Percentiles rank a stretch among this genome's conserved stretches.
Conservation (phyloP, 2,888 invertebrate species). For the Drosophila ustulata region DNA sequence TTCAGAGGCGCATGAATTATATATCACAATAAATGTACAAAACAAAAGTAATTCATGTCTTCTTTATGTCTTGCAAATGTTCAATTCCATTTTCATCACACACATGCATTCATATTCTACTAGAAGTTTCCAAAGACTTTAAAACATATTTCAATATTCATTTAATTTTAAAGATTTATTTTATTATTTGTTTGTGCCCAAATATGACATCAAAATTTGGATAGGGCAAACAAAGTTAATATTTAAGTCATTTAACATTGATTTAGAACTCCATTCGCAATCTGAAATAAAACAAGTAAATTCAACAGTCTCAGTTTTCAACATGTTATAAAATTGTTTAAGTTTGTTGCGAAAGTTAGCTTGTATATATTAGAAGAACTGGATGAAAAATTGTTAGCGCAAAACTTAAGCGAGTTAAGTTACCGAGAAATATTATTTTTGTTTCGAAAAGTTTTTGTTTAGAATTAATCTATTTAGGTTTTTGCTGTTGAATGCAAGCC, state of each 20-base stretch:
- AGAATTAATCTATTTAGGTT: slow-evolving; percentile 34
- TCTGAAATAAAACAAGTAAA: no score
- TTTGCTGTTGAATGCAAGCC: slow-evolving; percentile 6
- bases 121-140: no score
- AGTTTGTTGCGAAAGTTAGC: neutral
- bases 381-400: neutral
- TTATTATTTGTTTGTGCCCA: no score
- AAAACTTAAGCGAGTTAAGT: slow-evolving; percentile 2
- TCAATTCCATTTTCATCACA: no score
- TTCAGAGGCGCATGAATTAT: neutral
- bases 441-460: slow-evolving; percentile 29
- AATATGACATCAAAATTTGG: no score
- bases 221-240: no score
- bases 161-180: no score
- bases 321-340: neutral
- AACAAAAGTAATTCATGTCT: no score
- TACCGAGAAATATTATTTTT: neutral
- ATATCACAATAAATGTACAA: no score
- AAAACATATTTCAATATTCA: no score
- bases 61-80: no score
- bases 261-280: neutral
- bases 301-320: neutral
- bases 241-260: neutral
- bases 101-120: no score
- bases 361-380: slow-evolving; percentile 2